These are phyloP conservation scores for Riparia riparia DNA, from an alignment of 2,113 vertebrate genomes.

Conservation along the genomic window DNA sequence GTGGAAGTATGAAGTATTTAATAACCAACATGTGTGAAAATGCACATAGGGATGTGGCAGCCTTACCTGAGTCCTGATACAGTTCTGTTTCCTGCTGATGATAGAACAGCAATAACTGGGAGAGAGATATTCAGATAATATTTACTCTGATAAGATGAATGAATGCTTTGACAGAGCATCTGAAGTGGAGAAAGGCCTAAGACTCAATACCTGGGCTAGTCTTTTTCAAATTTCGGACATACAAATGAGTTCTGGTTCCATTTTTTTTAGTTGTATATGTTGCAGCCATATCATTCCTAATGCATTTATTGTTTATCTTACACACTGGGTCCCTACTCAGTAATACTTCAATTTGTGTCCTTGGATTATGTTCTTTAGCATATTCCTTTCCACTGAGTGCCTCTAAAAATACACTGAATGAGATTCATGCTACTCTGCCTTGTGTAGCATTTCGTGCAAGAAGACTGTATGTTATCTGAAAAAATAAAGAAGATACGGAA, in stretches of 20 bases:
- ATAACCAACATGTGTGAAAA: neutral
- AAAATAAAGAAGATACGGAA: neutral
- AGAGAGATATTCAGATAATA: neutral
- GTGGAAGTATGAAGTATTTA: neutral
- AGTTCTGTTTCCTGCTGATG: neutral
- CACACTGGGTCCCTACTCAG: neutral
- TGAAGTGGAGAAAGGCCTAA: neutral
- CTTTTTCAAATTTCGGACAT: neutral
- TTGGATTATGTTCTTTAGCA: neutral
- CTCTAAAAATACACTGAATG: neutral
- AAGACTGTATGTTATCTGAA: neutral
- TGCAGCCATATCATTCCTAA: neutral
- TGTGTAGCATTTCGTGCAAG: neutral
- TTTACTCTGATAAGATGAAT: neutral
- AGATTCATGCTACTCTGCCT: neutral
- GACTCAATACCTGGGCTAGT: neutral
- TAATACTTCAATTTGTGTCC: neutral
- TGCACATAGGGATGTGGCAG: neutral
- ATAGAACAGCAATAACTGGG: neutral
- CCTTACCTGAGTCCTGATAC: neutral
- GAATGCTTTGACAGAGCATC: neutral
- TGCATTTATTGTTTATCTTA: neutral
- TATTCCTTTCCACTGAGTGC: neutral
- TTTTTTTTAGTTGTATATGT: neutral
- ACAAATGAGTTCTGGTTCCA: neutral